These are phyloP conservation scores for Esperia sulphurella DNA, from an alignment of 2,888 invertebrate species.

Conservation along the genomic window DNA sequence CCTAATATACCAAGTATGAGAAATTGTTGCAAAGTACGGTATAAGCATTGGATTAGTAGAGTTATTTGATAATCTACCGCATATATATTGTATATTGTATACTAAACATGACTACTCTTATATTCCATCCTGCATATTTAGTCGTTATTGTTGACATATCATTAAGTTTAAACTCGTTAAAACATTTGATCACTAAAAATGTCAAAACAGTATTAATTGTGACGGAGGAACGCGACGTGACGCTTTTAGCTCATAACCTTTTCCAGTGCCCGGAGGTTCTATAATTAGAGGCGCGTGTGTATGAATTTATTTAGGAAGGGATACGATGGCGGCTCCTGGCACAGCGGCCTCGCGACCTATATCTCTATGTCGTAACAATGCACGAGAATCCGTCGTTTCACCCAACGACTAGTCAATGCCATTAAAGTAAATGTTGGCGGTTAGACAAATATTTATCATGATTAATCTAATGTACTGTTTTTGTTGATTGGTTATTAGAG, in stretches of 20 bases:
- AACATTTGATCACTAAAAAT: neutral
- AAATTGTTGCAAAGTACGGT: too few relatives aligned
- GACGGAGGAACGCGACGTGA: neutral
- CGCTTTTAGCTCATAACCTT: slow-evolving; percentile 14
- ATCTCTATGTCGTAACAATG: slow-evolving; percentile 23
- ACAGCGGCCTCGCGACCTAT: slow-evolving; percentile 52
- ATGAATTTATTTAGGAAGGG: slow-evolving; percentile 54
- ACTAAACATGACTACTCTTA: too few relatives aligned
- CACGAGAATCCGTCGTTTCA: neutral
- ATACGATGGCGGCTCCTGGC: slow-evolving; percentile 44
- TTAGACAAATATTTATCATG: neutral
- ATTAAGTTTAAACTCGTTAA: neutral
- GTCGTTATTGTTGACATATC: too few relatives aligned
- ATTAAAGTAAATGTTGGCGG: slow-evolving; percentile 1
- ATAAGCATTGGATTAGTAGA: too few relatives aligned
- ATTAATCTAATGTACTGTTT: neutral
- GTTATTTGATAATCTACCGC: too few relatives aligned
- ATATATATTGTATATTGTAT: too few relatives aligned
- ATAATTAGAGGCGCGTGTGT: slow-evolving; percentile 50
- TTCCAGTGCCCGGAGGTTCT: slow-evolving; percentile 18
- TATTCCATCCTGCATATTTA: too few relatives aligned
- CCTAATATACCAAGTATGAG: neutral
- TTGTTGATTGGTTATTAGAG: neutral
- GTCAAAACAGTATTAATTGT: neutral
- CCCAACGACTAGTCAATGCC: neutral